Evolutionary conservation across 2,113 vertebrate species (phyloP).

Genomic region (human): GRCh38 chr6:15621001-15621500

Average conservation of each 20-base stretch:
- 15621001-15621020: not conserved
- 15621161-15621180: not conserved
- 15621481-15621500: not conserved
- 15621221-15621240: not conserved
- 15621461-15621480: not conserved
- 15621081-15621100: not conserved
- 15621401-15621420: not conserved
- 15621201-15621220: constrained; percentile 42
- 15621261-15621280: not conserved
- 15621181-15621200: not conserved
- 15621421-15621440: not conserved
- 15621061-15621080: not conserved
- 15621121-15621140: not conserved
- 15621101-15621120: not conserved
- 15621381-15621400: constrained; percentile 26
- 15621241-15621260: constrained; percentile 1
- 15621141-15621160: not conserved
- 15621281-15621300: not conserved
- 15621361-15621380: not conserved
- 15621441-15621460: not conserved
- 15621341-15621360: not conserved
- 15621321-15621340: not conserved
- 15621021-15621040: not conserved
- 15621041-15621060: constrained; percentile 15
- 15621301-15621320: constrained; percentile 23